These are phyloP conservation scores for Edolisoma coerulescens DNA, from an alignment of 2,113 vertebrate species.

Conservation along the genomic window DNA sequence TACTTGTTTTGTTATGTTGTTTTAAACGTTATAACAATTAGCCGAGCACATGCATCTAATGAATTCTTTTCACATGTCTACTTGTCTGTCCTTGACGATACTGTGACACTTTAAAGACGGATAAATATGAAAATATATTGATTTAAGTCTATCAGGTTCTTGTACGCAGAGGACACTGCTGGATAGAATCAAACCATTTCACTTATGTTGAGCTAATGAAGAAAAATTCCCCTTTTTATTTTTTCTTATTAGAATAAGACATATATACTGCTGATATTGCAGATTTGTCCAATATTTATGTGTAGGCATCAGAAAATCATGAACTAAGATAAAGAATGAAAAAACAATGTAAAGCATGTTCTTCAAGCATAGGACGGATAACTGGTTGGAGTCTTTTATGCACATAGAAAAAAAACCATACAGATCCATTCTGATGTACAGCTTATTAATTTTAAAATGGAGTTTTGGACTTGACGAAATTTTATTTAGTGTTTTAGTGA, in stretches of 20 bases:
- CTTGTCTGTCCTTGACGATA: background rate
- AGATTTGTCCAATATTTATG: background rate
- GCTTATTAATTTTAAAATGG: background rate
- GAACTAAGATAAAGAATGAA: background rate
- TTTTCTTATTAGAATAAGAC: background rate
- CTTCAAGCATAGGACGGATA: background rate
- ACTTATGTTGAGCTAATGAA: background rate
- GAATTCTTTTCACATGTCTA: background rate
- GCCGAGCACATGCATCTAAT: background rate
- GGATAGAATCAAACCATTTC: background rate
- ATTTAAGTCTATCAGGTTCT: background rate
- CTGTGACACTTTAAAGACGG: background rate
- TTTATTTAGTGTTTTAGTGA: background rate
- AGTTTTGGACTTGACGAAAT: background rate
- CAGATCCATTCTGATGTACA: background rate
- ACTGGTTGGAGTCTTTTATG: background rate
- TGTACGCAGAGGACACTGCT: background rate
- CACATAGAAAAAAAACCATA: background rate
- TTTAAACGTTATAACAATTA: slow-evolving; percentile 70
- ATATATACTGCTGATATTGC: background rate
- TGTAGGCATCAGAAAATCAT: background rate
- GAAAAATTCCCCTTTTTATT: background rate
- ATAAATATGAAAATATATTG: background rate
- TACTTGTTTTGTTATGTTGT: slow-evolving; percentile 60
- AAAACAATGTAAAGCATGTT: background rate